These are phyloP conservation scores for Hyles lineata DNA, from an alignment of 2,888 invertebrate genomes.

Conservation along the genomic window DNA sequence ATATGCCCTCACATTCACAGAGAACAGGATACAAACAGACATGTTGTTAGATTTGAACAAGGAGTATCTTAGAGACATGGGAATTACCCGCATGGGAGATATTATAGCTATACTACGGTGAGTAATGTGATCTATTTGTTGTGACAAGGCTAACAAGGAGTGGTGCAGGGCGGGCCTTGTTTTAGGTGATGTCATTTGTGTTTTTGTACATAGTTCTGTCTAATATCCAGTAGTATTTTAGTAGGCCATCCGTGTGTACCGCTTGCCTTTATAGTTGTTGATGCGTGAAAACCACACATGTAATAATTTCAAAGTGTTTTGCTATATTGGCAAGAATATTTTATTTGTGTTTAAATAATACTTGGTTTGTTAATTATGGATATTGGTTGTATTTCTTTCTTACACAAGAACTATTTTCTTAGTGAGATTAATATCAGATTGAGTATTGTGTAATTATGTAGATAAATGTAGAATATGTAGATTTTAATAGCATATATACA, in stretches of 20 bases:
- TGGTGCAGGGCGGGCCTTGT: constrained; percentile 1
- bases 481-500: too few species aligned
- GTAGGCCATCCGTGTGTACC: not conserved
- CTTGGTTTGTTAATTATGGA: not conserved
- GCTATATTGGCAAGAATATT: not conserved
- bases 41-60: constrained; percentile 95
- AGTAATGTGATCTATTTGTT: not conserved
- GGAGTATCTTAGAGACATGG: constrained; percentile 95
- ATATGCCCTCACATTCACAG: constrained; percentile 94
- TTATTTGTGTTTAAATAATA: not conserved
- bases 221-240: not conserved
- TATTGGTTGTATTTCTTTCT: not conserved
- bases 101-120: constrained; percentile 89
- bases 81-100: constrained; percentile 90
- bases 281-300: not conserved
- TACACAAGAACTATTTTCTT: too few species aligned
- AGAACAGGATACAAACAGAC: constrained; percentile 93
- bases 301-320: not conserved
- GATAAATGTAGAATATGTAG: too few species aligned
- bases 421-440: not conserved
- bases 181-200: not conserved
- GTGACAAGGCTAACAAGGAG: not conserved
- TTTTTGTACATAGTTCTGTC: not conserved
- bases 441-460: not conserved
- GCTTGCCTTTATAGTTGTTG: not conserved